Percentiles rank a stretch among this genome's conserved stretches.
These are phyloP conservation scores for Poliocrania exsul DNA, from an alignment of 2,797 vertebrate genomes.

Conservation along the genomic window DNA sequence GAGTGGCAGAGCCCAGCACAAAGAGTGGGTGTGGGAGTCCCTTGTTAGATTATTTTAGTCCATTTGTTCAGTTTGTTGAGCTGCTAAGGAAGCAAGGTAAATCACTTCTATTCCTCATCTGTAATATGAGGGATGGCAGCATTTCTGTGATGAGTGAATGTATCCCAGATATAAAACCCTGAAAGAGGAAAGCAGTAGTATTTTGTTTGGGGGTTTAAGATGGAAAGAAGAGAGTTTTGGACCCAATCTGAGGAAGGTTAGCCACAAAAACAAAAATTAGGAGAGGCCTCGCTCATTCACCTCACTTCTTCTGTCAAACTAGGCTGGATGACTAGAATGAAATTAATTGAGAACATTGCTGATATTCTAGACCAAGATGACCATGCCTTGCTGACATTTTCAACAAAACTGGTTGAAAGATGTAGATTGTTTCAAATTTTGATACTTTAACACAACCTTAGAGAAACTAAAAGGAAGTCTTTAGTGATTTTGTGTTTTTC, in stretches of 20 bases:
- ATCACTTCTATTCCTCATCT: neutral
- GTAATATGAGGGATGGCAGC: neutral
- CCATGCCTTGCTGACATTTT: neutral
- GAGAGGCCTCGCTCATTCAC: neutral
- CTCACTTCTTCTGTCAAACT: neutral
- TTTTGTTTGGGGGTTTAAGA: neutral
- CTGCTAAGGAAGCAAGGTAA: neutral
- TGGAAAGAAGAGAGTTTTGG: neutral
- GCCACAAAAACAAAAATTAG: neutral
- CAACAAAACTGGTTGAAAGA: neutral
- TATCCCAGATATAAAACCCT: neutral
- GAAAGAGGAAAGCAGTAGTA: neutral
- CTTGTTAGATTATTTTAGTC: neutral
- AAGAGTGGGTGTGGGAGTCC: fast-evolving
- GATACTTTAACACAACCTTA: neutral
- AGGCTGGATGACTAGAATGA: neutral
- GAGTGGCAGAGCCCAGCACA: neutral
- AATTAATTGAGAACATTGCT: neutral
- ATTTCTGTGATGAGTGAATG: neutral
- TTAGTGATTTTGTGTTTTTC: neutral
- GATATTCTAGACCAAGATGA: neutral
- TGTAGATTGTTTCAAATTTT: neutral
- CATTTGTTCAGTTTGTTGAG: neutral
- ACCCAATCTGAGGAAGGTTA: neutral
- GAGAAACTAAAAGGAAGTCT: neutral